These are phyloP conservation scores for Yponomeuta evonymella DNA, from an alignment of 2,888 invertebrate genomes.

Conservation along the genomic window DNA sequence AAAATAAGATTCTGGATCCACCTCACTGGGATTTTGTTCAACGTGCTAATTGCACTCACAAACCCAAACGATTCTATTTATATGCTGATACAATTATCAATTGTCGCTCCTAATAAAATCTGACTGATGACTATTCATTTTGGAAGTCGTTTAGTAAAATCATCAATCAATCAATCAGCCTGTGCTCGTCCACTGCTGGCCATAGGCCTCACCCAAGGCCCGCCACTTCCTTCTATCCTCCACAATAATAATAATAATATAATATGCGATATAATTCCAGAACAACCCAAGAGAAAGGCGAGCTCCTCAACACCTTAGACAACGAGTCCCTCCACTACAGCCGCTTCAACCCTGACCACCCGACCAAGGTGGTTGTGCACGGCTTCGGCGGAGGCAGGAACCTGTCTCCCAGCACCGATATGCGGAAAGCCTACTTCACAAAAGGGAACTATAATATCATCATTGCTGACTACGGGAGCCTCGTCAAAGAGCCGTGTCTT, in stretches of 20 bases:
- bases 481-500: constrained; percentile 89
- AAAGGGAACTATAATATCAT: constrained; percentile 89
- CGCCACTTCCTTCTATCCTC: neutral
- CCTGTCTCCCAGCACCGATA: constrained; percentile 88
- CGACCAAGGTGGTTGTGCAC: constrained; percentile 92
- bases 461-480: constrained; percentile 88
- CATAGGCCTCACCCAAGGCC: too few relatives aligned
- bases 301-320: constrained; percentile 82
- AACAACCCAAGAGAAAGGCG: constrained; percentile 84
- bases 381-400: constrained; percentile 92
- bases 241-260: neutral
- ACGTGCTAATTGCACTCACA: too few relatives aligned
- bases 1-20: too few relatives aligned
- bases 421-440: constrained; percentile 88
- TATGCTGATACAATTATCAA: too few relatives aligned
- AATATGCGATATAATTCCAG: constrained; percentile 51
- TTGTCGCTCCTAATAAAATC: too few relatives aligned
- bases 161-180: too few relatives aligned
- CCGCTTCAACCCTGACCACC: constrained; percentile 84
- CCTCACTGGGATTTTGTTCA: too few relatives aligned
- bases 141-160: too few relatives aligned
- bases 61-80: too few relatives aligned
- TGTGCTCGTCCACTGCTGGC: too few relatives aligned
- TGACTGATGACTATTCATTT: too few relatives aligned
- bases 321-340: constrained; percentile 83